These are phyloP conservation scores for Mya arenaria DNA, from an alignment of 1,140 invertebrate species.

Conservation along the genomic window DNA sequence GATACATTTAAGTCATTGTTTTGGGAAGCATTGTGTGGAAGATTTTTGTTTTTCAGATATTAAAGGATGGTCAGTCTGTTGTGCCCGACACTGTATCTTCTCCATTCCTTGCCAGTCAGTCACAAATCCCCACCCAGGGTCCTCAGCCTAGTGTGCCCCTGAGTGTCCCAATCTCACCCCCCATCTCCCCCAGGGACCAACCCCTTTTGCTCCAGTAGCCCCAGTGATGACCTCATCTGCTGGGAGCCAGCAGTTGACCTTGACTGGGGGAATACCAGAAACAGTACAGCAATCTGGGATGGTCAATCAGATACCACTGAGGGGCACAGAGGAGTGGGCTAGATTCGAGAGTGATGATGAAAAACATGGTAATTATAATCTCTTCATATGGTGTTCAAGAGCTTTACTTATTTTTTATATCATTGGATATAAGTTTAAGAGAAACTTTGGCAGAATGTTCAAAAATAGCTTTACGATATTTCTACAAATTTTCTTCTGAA, in stretches of 20 bases:
- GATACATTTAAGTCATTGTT: no score
- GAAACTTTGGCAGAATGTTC: no score
- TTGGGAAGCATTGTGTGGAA: no score
- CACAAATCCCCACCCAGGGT: not conserved
- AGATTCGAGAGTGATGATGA: conserved; percentile 74
- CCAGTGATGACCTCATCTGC: not conserved
- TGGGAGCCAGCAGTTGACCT: no score
- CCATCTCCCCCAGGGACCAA: conserved; percentile 17
- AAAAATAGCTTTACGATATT: no score
- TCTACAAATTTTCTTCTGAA: no score
- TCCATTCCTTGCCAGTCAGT: not conserved
- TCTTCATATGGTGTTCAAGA: no score
- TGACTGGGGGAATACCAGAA: no score
- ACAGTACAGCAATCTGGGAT: no score
- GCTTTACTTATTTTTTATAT: no score
- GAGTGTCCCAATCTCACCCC: conserved; percentile 12
- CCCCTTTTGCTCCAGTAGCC: conserved; percentile 7
- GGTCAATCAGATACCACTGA: conserved; percentile 4
- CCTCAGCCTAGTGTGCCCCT: conserved; percentile 7
- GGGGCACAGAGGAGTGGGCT: conserved; percentile 47
- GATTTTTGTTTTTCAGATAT: no score
- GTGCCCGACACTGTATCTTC: not conserved
- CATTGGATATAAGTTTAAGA: no score
- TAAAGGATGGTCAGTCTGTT: not conserved
- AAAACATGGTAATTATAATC: conserved; percentile 74